Conservation (phyloP, 2,888 invertebrate species). For the Ceraclea dissimilis region DNA sequence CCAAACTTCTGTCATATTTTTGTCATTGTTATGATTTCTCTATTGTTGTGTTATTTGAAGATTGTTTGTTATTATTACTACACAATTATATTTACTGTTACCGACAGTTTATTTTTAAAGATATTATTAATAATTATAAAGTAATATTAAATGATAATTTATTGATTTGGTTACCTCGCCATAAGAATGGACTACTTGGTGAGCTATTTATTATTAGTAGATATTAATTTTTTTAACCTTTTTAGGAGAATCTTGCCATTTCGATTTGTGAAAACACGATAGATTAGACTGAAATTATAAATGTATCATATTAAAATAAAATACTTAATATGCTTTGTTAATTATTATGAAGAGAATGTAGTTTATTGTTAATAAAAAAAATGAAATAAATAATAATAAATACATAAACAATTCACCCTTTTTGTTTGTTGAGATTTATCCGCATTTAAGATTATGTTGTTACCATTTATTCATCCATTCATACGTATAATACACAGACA, state of each 20-base stretch:
- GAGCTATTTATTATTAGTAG: background rate
- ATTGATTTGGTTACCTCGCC: background rate
- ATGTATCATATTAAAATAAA: conserved; percentile 22
- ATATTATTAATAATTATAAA: background rate
- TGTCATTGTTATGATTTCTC: conserved; percentile 15
- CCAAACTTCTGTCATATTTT: conserved; percentile 22
- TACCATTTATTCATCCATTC: too few species aligned
- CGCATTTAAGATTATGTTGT: too few species aligned
- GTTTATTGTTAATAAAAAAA: conserved; percentile 20
- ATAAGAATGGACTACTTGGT: background rate
- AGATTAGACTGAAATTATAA: conserved; percentile 25
- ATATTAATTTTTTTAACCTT: conserved; percentile 12
- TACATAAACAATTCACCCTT: background rate
- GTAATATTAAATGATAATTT: conserved; percentile 3
- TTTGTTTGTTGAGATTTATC: background rate
- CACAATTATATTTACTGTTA: too few species aligned
- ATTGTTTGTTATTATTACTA: background rate
- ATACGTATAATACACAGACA: too few species aligned
- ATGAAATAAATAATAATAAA: background rate
- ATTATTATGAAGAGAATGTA: conserved; percentile 22
- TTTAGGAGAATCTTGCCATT: conserved; percentile 26
- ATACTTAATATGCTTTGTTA: conserved; percentile 26
- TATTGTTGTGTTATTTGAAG: background rate
- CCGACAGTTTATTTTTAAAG: background rate
- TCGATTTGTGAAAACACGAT: conserved; percentile 23